Evolutionary conservation across 2,888 invertebrate genomes (phyloP), one percentile per base, ranked within the genome.

Genomic region (Caenorhabditis becei): DNA sequence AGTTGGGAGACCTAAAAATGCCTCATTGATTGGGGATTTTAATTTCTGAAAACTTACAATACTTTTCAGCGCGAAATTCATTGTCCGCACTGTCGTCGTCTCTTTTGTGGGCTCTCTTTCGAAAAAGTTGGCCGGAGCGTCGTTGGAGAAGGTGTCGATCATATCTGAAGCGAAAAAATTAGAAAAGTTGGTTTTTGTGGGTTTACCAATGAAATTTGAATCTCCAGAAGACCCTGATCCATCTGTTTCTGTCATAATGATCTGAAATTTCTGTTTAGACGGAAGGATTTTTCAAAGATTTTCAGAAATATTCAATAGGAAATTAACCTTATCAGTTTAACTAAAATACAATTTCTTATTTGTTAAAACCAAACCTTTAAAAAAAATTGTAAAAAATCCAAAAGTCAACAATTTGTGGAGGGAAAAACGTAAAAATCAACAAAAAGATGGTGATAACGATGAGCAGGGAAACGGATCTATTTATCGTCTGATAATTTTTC

Each of bases 1-100:
- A 82, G 67, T 54, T 84, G 84, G 14, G 66, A 66, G 20, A 78
- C 51, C 80, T 77, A 26, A 35, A 63, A 58, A 28, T 28, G 18
- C 10, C 1, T 10, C 5, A 18, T 49, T 24, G 26, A 18, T 1
- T 16, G 23, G 20, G 49, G 3, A 49, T 2, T 20, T n/a, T 20
- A 14, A 41, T 41, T 41, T 16, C 32, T 1, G 16, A 59, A 59
- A 61, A 53, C 35, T 32, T 2, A 77, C 70, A 2, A 74, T 67
- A 18, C 69, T 58, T 23, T 37, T 54, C 3, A 79, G 11, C 8
- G 49, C 41, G 37, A 74, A 74, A 58, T 79, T 16, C 66, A 53
- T 54, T 3, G 63, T 32, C 41, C 77, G 23, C 14, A 65, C 70
- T 8, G 54, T 59, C 2, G 70, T 65, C 7, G 70, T 32, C 4